Evolutionary conservation across 2,888 invertebrate species (phyloP).

Genomic region (Stenolophus ochropezus): DNA sequence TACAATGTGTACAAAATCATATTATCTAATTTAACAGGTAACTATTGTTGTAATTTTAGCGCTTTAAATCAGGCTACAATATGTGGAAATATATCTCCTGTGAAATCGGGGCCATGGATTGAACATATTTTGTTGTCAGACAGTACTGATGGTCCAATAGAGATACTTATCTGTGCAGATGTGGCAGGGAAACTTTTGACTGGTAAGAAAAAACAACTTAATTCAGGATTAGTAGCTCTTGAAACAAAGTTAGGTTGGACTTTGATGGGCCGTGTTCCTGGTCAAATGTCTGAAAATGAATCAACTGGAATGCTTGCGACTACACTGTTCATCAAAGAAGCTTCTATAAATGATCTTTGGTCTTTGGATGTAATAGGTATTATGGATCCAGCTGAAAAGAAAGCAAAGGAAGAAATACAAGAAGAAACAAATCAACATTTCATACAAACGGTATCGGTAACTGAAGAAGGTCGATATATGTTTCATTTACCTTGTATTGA

Average conservation of each 20-base stretch:
- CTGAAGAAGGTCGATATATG: conserved; percentile 47
- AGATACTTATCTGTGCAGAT: conserved; percentile 60
- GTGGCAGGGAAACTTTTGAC: conserved; percentile 61
- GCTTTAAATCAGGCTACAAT: no score
- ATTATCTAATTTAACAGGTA: no score
- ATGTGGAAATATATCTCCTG: no score
- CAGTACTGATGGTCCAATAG: conserved; percentile 35
- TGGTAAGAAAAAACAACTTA: conserved; percentile 43
- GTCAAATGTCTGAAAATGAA: not conserved
- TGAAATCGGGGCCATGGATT: conserved; percentile 52
- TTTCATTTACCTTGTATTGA: conserved; percentile 58
- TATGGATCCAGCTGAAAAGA: conserved; percentile 13
- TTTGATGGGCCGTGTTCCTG: conserved; percentile 57
- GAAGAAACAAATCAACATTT: not conserved
- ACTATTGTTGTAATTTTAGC: no score
- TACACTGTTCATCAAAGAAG: conserved; percentile 50
- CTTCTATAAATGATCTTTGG: conserved; percentile 15
- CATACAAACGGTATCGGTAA: not conserved
- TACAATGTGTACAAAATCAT: conserved; percentile 30
- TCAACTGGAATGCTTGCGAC: conserved; percentile 32
- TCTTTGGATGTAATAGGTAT: conserved; percentile 25
- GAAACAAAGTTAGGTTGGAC: conserved; percentile 63
- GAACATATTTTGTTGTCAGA: not conserved
- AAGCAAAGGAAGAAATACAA: not conserved
- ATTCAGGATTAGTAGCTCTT: conserved; percentile 60